phyloP scores from a whole-genome alignment of 2,113 vertebrate genomes.

The Callithrix jacchus region DNA sequence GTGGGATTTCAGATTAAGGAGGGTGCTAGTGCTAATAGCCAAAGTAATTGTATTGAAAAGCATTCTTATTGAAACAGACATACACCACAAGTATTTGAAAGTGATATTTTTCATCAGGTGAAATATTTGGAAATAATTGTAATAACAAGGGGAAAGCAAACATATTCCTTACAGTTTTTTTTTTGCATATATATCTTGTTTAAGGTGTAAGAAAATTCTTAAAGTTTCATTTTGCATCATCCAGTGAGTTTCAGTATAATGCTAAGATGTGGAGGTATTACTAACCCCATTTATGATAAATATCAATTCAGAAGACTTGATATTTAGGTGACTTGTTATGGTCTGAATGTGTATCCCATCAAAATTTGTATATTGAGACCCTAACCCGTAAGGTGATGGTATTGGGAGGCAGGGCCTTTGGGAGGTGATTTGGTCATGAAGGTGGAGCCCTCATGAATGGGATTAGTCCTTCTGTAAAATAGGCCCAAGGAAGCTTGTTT shows the following conservation, averaged over 20 bases:
- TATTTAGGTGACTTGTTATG: background rate
- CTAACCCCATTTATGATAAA: background rate
- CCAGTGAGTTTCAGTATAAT: background rate
- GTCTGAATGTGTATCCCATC: background rate
- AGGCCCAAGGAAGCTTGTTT: background rate
- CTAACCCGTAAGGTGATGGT: background rate
- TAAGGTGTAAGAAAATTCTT: background rate
- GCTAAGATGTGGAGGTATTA: background rate
- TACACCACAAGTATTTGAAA: background rate
- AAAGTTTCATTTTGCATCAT: background rate
- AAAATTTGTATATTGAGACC: background rate
- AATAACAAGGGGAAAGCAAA: background rate
- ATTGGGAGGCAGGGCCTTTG: background rate
- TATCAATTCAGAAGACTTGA: background rate
- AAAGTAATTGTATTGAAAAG: background rate
- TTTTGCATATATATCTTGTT: background rate
- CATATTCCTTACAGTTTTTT: background rate
- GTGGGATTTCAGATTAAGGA: background rate
- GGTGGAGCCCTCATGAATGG: background rate
- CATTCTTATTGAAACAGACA: background rate
- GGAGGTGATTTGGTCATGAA: background rate
- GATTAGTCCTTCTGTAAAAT: background rate
- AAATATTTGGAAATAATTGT: background rate
- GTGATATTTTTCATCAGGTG: background rate
- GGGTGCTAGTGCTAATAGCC: background rate